These are phyloP conservation scores for Drosophila littoralis DNA, from an alignment of 1,140 invertebrate genomes.

Conservation along the genomic window DNA sequence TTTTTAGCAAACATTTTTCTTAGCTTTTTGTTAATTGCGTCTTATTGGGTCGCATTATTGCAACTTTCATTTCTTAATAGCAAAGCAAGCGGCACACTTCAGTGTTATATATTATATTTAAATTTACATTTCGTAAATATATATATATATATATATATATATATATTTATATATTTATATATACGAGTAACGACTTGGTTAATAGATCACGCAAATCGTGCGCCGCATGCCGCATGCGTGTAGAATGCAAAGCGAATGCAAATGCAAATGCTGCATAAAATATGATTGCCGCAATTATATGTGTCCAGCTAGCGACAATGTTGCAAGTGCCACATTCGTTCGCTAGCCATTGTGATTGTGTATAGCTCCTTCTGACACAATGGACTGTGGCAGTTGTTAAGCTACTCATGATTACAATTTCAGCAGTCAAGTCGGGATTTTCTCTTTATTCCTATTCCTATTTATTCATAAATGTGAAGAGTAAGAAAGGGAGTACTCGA, in stretches of 20 bases:
- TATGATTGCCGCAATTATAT: slow-evolving; percentile 45
- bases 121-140: not conserved
- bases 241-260: slow-evolving; percentile 30
- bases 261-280: slow-evolving; percentile 35
- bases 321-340: slow-evolving; percentile 9
- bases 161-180: not conserved
- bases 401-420: not conserved
- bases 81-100: not conserved
- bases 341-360: slow-evolving; percentile 1
- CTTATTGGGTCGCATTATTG: slow-evolving; percentile 2
- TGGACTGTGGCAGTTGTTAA: not conserved
- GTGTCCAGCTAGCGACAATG: slow-evolving; percentile 12
- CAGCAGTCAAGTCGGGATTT: not conserved
- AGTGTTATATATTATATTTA: not conserved
- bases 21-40: not conserved
- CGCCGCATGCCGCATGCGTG: slow-evolving; percentile 40
- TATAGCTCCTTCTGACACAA: not conserved
- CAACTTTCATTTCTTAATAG: not conserved
- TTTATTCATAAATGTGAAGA: not conserved
- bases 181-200: not conserved
- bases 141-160: not conserved
- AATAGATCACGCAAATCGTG: slow-evolving; percentile 34
- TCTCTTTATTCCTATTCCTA: not conserved
- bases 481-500: not conserved
- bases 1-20: slow-evolving; percentile 1